phyloP scores from a whole-genome alignment of 2,113 vertebrate species.

The Anolis carolinensis region DNA sequence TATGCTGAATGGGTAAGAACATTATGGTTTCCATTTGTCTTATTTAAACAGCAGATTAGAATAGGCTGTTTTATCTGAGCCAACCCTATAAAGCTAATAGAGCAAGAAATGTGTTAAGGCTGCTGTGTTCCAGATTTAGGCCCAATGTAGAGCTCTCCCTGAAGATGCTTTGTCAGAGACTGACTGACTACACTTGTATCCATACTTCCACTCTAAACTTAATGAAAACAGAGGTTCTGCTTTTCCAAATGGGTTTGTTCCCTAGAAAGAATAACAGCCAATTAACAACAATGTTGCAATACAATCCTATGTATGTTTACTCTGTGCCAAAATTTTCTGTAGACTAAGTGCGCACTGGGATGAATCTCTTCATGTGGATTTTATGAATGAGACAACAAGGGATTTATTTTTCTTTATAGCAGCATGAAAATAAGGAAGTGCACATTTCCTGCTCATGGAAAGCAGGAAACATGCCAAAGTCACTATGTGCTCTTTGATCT shows the following conservation, averaged over 20 bases:
- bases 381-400: not conserved
- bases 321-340: too few relatives aligned
- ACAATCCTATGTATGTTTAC: rapidly evolving
- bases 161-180: not conserved
- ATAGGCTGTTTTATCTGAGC: conserved; percentile 33
- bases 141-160: conserved; percentile 28
- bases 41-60: conserved; percentile 57
- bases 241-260: not conserved
- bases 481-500: not conserved
- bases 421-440: not conserved
- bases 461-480: not conserved
- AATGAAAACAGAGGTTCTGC: not conserved
- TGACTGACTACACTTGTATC: not conserved
- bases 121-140: not conserved
- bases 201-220: not conserved
- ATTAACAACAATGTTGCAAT: not conserved
- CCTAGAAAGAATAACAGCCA: not conserved
- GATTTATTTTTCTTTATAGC: not conserved
- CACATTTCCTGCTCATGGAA: not conserved
- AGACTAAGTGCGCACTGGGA: not conserved
- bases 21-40: conserved; percentile 17
- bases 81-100: conserved; percentile 20
- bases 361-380: not conserved
- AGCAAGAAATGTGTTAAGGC: conserved; percentile 30
- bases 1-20: not conserved